phyloP scores from a whole-genome alignment of 2,797 vertebrate genomes.

The Amazonetta brasiliensis region DNA sequence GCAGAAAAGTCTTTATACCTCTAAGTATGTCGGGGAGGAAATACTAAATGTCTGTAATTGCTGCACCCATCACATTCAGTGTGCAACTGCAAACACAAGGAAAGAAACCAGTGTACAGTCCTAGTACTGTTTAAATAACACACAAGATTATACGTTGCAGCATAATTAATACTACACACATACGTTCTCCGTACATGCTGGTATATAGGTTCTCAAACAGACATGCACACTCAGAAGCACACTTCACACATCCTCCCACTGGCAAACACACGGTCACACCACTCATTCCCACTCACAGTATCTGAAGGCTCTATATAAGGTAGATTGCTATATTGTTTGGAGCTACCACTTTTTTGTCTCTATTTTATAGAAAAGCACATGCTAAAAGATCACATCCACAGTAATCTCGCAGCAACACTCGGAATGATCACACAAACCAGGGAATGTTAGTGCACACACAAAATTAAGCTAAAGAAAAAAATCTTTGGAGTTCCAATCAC shows the following conservation, averaged over 20 bases:
- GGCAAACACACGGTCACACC: slow-evolving; percentile 60
- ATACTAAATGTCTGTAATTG: slow-evolving; percentile 77
- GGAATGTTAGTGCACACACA: slow-evolving; percentile 89
- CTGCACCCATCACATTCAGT: slow-evolving; percentile 82
- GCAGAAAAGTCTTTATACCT: slow-evolving; percentile 73
- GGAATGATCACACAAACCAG: slow-evolving; percentile 84
- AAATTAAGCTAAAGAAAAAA: slow-evolving; percentile 79
- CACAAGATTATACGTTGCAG: slow-evolving; percentile 86
- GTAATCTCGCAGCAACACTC: slow-evolving; percentile 85
- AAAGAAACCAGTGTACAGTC: slow-evolving; percentile 89
- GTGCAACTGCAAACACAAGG: slow-evolving; percentile 84
- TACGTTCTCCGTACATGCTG: slow-evolving; percentile 85
- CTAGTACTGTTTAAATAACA: slow-evolving; percentile 93
- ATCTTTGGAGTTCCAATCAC: slow-evolving; percentile 89
- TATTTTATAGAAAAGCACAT: slow-evolving; percentile 86
- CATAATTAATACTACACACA: slow-evolving; percentile 85
- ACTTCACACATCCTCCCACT: not conserved
- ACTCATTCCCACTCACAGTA: slow-evolving; percentile 85
- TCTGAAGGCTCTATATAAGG: slow-evolving; percentile 89
- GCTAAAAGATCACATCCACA: slow-evolving; percentile 86
- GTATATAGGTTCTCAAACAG: slow-evolving; percentile 81
- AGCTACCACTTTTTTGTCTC: slow-evolving; percentile 80
- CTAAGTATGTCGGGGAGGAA: slow-evolving; percentile 64
- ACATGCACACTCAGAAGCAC: slow-evolving; percentile 19
- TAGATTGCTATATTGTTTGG: slow-evolving; percentile 87